phyloP scores from a whole-genome alignment of 92 coral and sea anemone species.

The Palythoa heliodiscus region DNA sequence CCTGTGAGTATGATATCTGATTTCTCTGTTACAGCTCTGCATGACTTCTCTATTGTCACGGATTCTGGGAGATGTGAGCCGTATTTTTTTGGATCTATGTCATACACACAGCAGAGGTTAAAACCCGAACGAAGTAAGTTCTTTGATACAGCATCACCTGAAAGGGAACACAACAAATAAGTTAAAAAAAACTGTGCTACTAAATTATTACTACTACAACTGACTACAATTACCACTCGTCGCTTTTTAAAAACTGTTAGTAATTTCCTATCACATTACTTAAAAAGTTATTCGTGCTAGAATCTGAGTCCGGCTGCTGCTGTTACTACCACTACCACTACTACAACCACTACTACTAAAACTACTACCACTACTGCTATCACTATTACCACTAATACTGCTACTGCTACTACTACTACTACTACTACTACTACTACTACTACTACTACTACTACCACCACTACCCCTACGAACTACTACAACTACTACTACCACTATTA shows the following conservation, averaged over 20 bases:
- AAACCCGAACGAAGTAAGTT: conserved; percentile 12
- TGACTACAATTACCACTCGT: neutral
- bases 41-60: neutral
- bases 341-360: too few relatives aligned
- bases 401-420: too few relatives aligned
- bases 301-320: too few relatives aligned
- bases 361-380: too few relatives aligned
- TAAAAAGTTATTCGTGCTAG: too few relatives aligned
- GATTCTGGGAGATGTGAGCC: conserved; percentile 17
- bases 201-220: neutral
- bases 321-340: too few relatives aligned
- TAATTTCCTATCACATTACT: too few relatives aligned
- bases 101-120: conserved; percentile 14
- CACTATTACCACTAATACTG: too few relatives aligned
- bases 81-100: neutral
- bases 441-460: too few relatives aligned
- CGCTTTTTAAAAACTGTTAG: neutral
- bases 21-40: neutral
- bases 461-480: too few relatives aligned
- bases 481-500: too few relatives aligned
- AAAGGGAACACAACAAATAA: neutral
- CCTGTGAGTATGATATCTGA: conserved; percentile 23
- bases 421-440: too few relatives aligned
- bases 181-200: neutral
- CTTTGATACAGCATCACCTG: conserved; percentile 23